Conservation (phyloP, 2,113 vertebrate species). For the Serilophus lunatus region DNA sequence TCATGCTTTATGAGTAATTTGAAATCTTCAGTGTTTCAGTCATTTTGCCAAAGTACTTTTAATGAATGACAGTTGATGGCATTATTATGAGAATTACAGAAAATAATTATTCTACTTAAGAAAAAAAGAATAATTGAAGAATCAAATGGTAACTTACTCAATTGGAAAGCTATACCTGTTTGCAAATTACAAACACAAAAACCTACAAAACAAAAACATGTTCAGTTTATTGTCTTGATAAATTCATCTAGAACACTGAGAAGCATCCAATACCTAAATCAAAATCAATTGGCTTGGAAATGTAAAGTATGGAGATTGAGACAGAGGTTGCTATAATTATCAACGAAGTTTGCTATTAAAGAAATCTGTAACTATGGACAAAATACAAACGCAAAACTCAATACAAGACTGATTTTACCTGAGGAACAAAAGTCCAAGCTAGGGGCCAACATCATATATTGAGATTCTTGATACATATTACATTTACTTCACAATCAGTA, state of each 20-base stretch:
- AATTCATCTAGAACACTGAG: not conserved
- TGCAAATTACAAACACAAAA: not conserved
- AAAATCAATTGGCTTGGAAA: not conserved
- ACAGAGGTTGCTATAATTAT: not conserved
- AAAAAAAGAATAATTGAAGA: not conserved
- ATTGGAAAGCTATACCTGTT: not conserved
- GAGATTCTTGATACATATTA: not conserved
- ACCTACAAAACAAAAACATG: not conserved
- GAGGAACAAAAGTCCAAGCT: not conserved
- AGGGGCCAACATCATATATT: not conserved
- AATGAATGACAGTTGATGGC: not conserved
- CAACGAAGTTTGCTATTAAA: not conserved
- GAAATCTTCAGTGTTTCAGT: not conserved
- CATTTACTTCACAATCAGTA: not conserved
- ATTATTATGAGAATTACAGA: not conserved
- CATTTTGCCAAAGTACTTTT: not conserved
- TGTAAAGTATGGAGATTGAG: not conserved
- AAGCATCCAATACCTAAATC: not conserved
- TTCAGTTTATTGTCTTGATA: not conserved
- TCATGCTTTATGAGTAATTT: not conserved
- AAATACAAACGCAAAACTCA: not conserved
- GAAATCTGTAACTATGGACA: not conserved
- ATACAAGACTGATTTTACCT: not conserved
- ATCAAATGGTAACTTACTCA: not conserved
- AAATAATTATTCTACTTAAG: not conserved